Evolutionary conservation across 2,797 vertebrate genomes (phyloP).

Genomic region (Remorina albescens): DNA sequence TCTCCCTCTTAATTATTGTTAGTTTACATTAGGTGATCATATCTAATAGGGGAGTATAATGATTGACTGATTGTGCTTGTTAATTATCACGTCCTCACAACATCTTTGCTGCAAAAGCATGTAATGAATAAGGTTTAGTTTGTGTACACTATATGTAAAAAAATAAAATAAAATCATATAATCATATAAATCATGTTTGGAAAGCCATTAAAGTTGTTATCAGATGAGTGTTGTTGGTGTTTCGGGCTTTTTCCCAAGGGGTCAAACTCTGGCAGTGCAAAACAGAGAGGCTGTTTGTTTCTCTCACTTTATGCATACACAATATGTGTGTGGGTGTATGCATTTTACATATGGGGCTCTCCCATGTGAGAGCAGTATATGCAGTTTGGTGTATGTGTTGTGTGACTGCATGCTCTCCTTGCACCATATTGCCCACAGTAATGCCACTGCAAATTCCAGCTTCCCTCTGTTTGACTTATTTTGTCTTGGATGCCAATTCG

Average conservation of each 20-base stretch:
- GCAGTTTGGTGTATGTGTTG: constrained; percentile 25
- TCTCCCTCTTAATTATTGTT: constrained; percentile 39
- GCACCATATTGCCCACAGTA: constrained; percentile 32
- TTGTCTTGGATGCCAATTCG: constrained; percentile 40
- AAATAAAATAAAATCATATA: constrained; percentile 8
- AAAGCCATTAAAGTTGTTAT: constrained; percentile 5
- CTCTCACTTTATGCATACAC: constrained; percentile 54
- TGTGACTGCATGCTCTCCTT: constrained; percentile 23
- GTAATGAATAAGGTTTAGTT: not conserved
- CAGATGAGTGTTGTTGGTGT: constrained; percentile 4
- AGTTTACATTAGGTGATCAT: constrained; percentile 55
- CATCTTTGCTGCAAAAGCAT: constrained; percentile 7
- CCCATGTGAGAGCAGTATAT: constrained; percentile 63
- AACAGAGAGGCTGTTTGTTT: constrained; percentile 56
- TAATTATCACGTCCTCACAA: constrained; percentile 48
- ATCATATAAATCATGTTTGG: constrained; percentile 12
- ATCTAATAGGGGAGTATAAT: constrained; percentile 28
- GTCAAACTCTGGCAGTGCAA: constrained; percentile 39
- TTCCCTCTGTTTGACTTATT: constrained; percentile 26
- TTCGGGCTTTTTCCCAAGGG: constrained; percentile 33
- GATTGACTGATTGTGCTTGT: constrained; percentile 37
- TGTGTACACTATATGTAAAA: not conserved
- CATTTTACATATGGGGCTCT: constrained; percentile 64
- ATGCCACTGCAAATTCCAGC: constrained; percentile 38
- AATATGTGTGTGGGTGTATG: constrained; percentile 64